These are phyloP conservation scores for Nebria brevicollis DNA, from an alignment of 2,888 invertebrate species.

Conservation along the genomic window DNA sequence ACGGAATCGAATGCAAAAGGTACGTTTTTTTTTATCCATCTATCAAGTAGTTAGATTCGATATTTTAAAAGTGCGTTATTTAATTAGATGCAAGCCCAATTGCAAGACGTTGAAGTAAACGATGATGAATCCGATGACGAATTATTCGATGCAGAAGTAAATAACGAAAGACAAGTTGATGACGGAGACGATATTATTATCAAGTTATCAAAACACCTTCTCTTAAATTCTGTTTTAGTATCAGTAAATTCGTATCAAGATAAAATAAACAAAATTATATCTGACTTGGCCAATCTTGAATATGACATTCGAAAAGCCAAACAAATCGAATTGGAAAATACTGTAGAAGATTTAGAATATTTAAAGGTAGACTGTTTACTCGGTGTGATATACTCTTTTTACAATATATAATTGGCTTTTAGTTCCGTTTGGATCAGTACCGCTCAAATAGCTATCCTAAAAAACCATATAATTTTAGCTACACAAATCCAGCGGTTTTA, in stretches of 20 bases:
- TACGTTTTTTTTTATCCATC: not conserved
- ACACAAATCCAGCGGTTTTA: constrained; percentile 53
- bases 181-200: constrained; percentile 30
- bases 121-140: constrained; percentile 41
- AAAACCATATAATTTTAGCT: constrained; percentile 46
- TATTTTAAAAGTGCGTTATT: not conserved
- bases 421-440: constrained; percentile 48
- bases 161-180: constrained; percentile 36
- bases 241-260: not conserved
- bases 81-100: not conserved
- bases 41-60: not conserved
- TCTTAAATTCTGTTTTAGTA: not conserved
- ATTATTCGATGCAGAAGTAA: constrained; percentile 39
- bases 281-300: constrained; percentile 14
- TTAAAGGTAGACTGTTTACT: constrained; percentile 51
- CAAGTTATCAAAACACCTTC: constrained; percentile 3
- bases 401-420: constrained; percentile 14
- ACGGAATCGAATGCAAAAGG: constrained; percentile 29
- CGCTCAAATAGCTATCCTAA: constrained; percentile 26
- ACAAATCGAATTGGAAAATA: constrained; percentile 52
- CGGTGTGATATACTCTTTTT: not conserved
- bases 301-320: constrained; percentile 34
- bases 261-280: constrained; percentile 6
- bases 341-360: constrained; percentile 58
- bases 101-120: constrained; percentile 20